Evolutionary conservation across 2,888 invertebrate genomes (phyloP).

Genomic region (Tachina lurida): DNA sequence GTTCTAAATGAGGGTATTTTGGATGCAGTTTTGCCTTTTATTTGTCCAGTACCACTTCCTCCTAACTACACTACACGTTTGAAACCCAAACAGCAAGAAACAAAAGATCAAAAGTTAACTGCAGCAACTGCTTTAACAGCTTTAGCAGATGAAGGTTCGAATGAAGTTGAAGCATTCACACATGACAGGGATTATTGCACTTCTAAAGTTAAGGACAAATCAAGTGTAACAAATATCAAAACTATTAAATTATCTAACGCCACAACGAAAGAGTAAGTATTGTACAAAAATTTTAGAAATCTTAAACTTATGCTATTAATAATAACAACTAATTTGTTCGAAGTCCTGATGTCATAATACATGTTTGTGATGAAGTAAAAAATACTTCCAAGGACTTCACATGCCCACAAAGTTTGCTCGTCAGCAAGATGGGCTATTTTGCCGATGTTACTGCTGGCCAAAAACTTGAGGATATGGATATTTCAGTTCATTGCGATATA

Average conservation of each 20-base stretch:
- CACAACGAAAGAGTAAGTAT: constrained; percentile 75
- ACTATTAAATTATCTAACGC: constrained; percentile 70
- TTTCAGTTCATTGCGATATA: constrained; percentile 98
- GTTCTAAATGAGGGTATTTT: constrained; percentile 91
- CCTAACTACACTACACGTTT: constrained; percentile 59
- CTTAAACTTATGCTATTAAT: neutral
- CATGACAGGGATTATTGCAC: constrained; percentile 34
- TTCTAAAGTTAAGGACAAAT: constrained; percentile 28
- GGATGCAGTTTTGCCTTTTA: constrained; percentile 91
- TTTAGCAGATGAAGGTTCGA: neutral
- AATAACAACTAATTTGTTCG: constrained; percentile 3
- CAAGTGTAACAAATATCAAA: constrained; percentile 21
- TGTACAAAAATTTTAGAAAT: neutral
- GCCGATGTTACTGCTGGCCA: constrained; percentile 93
- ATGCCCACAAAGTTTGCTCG: constrained; percentile 92
- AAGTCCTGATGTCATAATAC: constrained; percentile 94
- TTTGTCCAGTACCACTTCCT: constrained; percentile 83
- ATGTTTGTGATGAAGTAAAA: constrained; percentile 97
- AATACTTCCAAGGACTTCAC: constrained; percentile 94
- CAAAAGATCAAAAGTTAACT: constrained; percentile 14
- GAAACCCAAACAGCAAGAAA: constrained; percentile 61
- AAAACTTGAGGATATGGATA: constrained; percentile 94
- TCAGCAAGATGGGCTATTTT: constrained; percentile 97
- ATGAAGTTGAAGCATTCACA: constrained; percentile 56
- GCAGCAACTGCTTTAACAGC: neutral